Percentiles rank a stretch among this genome's conserved stretches.
These are phyloP conservation scores for Wiebesia pumilae DNA, from an alignment of 1,140 invertebrate species.

Conservation along the genomic window DNA sequence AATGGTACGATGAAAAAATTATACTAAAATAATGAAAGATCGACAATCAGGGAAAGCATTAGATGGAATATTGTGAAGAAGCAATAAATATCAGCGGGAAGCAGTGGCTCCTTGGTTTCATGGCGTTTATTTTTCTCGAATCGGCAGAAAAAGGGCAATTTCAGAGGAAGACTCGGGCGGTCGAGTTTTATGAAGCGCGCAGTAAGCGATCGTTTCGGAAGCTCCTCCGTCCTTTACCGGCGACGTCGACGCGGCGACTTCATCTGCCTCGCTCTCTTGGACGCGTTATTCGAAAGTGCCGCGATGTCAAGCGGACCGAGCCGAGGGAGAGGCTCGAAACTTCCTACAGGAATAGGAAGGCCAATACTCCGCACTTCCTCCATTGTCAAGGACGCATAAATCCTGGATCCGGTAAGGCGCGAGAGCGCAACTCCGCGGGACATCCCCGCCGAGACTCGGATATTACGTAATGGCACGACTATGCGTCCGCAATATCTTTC, in stretches of 20 bases:
- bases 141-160: constrained; percentile 32
- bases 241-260: background rate
- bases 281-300: background rate
- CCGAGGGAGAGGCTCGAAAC: constrained; percentile 52
- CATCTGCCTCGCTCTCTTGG: constrained; percentile 5
- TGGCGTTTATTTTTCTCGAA: constrained; percentile 15
- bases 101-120: background rate
- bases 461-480: constrained; percentile 67
- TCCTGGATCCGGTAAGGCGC: constrained; percentile 57
- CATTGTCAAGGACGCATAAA: constrained; percentile 68
- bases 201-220: constrained; percentile 39
- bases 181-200: constrained; percentile 42
- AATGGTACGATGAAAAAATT: background rate
- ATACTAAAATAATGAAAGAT: background rate
- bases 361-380: constrained; percentile 70
- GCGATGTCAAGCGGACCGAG: background rate
- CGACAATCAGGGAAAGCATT: background rate
- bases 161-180: constrained; percentile 9
- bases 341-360: constrained; percentile 66
- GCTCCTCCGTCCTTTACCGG: constrained; percentile 34
- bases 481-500: constrained; percentile 50
- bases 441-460: constrained; percentile 60
- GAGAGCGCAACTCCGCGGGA: constrained; percentile 54
- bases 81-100: constrained; percentile 7
- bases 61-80: background rate